Conservation (phyloP, 2,113 vertebrate genomes). For the Brachyhypopomus gauderio region DNA sequence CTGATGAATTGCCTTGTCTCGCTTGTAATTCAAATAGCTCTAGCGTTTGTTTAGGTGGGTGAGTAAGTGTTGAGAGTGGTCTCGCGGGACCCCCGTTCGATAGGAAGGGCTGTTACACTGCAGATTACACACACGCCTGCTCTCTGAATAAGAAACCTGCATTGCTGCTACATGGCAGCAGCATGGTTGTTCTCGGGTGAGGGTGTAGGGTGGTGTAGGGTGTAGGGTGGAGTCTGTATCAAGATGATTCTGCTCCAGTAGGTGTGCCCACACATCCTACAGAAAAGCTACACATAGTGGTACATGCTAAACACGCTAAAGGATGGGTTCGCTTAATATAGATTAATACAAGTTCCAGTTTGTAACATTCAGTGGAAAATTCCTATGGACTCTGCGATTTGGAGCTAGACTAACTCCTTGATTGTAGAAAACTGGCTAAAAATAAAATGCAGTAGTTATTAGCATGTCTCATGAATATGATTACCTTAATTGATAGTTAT, state of each 20-base stretch:
- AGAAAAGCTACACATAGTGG: not conserved
- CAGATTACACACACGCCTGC: not conserved
- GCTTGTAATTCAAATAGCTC: constrained; percentile 71
- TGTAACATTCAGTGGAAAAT: not conserved
- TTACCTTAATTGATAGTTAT: not conserved
- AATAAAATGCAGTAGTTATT: too few relatives aligned
- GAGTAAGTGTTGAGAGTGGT: constrained; percentile 52
- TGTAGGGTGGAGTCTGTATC: not conserved
- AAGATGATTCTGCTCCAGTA: not conserved
- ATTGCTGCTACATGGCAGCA: not conserved
- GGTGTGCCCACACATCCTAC: not conserved
- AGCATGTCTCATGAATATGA: not conserved
- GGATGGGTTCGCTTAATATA: not conserved
- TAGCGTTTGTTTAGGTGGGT: constrained; percentile 62
- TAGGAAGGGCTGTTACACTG: not conserved
- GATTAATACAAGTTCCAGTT: not conserved
- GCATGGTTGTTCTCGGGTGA: not conserved
- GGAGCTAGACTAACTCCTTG: not conserved
- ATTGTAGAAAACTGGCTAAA: too few relatives aligned
- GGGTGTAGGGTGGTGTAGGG: not conserved
- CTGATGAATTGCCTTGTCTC: constrained; percentile 71
- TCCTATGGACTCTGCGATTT: not conserved
- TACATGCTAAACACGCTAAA: not conserved
- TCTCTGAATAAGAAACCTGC: not conserved
- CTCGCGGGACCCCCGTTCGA: constrained; percentile 54